Evolutionary conservation across 2,797 vertebrate species (phyloP), one percentile per base, ranked within the genome.

Genomic region (Heteromormyrus szaboi): DNA sequence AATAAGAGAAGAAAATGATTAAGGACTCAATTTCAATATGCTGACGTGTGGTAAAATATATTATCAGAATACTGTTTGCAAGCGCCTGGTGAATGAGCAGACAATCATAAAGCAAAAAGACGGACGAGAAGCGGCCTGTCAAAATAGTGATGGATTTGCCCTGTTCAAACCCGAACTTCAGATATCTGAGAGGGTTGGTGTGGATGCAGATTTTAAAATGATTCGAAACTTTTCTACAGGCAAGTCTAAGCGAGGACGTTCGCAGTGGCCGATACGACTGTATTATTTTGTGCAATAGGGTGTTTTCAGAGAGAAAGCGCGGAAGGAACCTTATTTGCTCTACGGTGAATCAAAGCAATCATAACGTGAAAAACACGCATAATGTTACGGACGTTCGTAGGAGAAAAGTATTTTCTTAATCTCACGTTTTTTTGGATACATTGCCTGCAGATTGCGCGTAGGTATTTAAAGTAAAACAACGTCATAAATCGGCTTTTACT

Each of bases 51-150:
- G 94, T 94, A 85, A 89, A 90, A 89, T 68, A 89, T 89, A 89
- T 85, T 51, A 79, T 90, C 91, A 92, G 92, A 92, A 93, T 92
- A 93, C 92, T 17, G 17, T 81, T 59, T 81, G 33, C 76, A 22
- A 46, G 17, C 76, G 17, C 37, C 76, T 8, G 76, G 41, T 22
- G 91, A 84, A 88, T 17, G 68, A 83, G 8, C 53, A 59, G 53
- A 44, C 9, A 65, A 65, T 14, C 92, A 90, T 92, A 90, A 91
- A 91, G 93, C 94, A 93, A 94, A 93, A 96, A 94, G 90, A 89
- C 91, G 93, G 94, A 92, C 93, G 94, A 95, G 95, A 95, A 93
- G 25, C 65, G 29, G 65, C 85, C 92, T 91, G 93, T 93, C 92
- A 91, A 93, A 92, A 92, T 92, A 72, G 53, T 92, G 76, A 92